These are phyloP conservation scores for Panurus biarmicus DNA, from an alignment of 2,113 vertebrate species.

Conservation along the genomic window DNA sequence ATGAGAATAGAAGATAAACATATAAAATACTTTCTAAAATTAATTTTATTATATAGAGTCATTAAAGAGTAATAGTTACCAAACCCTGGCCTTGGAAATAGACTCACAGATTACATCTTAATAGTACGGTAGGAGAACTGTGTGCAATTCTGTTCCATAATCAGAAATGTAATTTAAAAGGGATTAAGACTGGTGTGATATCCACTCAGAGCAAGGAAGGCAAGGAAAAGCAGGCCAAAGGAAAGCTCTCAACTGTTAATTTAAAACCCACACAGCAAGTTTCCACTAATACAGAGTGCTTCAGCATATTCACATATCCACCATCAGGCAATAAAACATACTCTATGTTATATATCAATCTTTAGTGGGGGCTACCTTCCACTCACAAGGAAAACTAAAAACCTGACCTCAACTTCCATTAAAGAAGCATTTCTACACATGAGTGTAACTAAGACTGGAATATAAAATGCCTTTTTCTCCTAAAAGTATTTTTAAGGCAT, in stretches of 20 bases:
- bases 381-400: not conserved
- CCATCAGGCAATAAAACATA: not conserved
- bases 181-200: slow-evolving; percentile 8
- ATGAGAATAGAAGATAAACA: not conserved
- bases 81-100: not conserved
- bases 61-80: not conserved
- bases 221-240: not conserved
- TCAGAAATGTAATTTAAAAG: slow-evolving; percentile 44
- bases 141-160: not conserved
- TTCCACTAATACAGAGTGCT: not conserved
- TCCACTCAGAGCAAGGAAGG: not conserved
- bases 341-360: not conserved
- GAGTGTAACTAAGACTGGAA: not conserved
- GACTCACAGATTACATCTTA: not conserved
- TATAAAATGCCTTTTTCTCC: not conserved
- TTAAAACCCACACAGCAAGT: not conserved
- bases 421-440: not conserved
- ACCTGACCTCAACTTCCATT: not conserved
- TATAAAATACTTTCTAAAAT: not conserved
- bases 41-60: not conserved
- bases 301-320: not conserved
- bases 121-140: not conserved
- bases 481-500: not conserved
- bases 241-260: not conserved
- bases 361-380: not conserved